phyloP scores from a whole-genome alignment of 2,113 vertebrate genomes.

The Cinclus cinclus region DNA sequence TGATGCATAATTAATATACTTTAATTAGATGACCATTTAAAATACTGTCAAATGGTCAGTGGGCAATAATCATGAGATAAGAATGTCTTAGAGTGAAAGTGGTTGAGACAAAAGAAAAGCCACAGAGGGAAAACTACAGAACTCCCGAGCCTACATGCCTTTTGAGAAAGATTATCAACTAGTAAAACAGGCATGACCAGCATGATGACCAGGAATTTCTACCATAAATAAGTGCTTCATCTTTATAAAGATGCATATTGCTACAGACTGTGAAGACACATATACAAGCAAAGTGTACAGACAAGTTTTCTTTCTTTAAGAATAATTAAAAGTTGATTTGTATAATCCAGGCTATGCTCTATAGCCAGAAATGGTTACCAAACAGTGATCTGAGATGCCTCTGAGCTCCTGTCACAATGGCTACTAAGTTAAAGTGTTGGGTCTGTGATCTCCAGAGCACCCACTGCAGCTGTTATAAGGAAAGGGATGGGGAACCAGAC shows the following conservation, averaged over 20 bases:
- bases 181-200: background rate
- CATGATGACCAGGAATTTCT: background rate
- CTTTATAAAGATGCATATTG: background rate
- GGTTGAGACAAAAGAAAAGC: background rate
- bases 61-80: background rate
- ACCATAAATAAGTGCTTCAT: background rate
- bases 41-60: background rate
- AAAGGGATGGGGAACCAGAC: background rate
- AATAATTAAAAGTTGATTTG: background rate
- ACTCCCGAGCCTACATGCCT: background rate
- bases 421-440: background rate
- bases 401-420: background rate
- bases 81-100: background rate
- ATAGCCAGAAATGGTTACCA: background rate
- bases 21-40: conserved; percentile 13
- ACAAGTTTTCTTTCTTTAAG: background rate
- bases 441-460: background rate
- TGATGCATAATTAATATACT: conserved; percentile 6
- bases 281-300: background rate
- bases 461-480: background rate
- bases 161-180: background rate
- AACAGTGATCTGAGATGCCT: background rate
- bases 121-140: background rate
- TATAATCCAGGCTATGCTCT: background rate
- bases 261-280: background rate